Conservation (phyloP, 2,888 invertebrate genomes). For the Scotopteryx bipunctaria region DNA sequence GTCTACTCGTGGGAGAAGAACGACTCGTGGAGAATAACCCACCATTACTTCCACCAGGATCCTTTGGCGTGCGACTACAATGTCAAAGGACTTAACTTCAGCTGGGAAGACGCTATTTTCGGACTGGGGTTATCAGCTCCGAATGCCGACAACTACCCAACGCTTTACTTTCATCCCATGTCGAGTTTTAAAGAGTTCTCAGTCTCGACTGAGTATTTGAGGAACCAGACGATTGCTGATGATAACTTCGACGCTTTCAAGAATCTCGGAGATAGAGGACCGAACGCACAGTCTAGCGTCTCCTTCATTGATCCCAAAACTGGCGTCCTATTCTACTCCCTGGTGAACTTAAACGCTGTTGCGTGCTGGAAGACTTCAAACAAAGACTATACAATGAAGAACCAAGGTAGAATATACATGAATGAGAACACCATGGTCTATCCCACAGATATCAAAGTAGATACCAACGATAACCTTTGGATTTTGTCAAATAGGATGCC, state of each 20-base stretch:
- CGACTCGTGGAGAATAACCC: constrained; percentile 89
- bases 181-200: constrained; percentile 90
- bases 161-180: constrained; percentile 91
- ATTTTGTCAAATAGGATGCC: constrained; percentile 89
- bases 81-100: constrained; percentile 87
- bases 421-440: constrained; percentile 88
- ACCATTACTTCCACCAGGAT: constrained; percentile 88
- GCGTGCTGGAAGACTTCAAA: constrained; percentile 91
- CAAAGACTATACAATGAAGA: constrained; percentile 85
- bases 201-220: constrained; percentile 87
- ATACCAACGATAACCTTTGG: constrained; percentile 88
- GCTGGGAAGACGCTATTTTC: constrained; percentile 91
- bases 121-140: constrained; percentile 88
- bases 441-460: constrained; percentile 91
- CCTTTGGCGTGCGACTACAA: constrained; percentile 89
- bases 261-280: constrained; percentile 86
- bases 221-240: constrained; percentile 82
- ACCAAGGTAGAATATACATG: constrained; percentile 88
- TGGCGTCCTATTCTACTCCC: constrained; percentile 88
- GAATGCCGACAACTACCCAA: constrained; percentile 86
- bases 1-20: constrained; percentile 90
- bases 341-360: constrained; percentile 89
- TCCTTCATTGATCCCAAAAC: constrained; percentile 88
- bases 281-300: constrained; percentile 88
- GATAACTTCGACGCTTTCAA: constrained; percentile 86